Evolutionary conservation across 2,113 vertebrate genomes (phyloP).

Genomic region (Trichechus manatus): DNA sequence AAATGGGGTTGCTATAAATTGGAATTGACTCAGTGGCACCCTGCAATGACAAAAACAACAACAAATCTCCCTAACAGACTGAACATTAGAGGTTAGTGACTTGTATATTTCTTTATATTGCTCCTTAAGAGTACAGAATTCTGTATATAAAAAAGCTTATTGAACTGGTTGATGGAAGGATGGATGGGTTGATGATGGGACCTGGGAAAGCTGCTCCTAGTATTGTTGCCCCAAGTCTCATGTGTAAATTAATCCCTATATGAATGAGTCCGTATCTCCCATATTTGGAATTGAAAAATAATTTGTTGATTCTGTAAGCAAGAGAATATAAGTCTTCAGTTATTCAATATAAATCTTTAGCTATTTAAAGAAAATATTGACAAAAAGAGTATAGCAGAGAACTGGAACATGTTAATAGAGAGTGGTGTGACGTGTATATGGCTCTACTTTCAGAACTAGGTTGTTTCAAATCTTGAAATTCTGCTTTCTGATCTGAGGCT

Average conservation of each 20-base stretch:
- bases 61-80: too few species aligned
- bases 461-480: neutral
- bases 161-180: too few species aligned
- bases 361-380: neutral
- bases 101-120: neutral
- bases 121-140: too few species aligned
- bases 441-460: neutral
- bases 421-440: fast-evolving
- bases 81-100: neutral
- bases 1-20: too few species aligned
- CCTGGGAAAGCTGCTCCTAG: neutral
- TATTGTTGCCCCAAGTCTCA: fast-evolving
- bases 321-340: neutral
- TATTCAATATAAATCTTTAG: neutral
- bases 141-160: fast-evolving
- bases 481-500: neutral
- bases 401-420: neutral
- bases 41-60: too few species aligned
- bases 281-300: neutral
- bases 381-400: neutral
- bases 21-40: too few species aligned
- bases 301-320: neutral
- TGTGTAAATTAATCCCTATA: too few species aligned
- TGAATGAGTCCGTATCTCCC: neutral
- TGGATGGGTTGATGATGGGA: fast-evolving